Base-by-base conservation (phyloP, 2,113 vertebrate species). In the Colius striatus region DNA sequence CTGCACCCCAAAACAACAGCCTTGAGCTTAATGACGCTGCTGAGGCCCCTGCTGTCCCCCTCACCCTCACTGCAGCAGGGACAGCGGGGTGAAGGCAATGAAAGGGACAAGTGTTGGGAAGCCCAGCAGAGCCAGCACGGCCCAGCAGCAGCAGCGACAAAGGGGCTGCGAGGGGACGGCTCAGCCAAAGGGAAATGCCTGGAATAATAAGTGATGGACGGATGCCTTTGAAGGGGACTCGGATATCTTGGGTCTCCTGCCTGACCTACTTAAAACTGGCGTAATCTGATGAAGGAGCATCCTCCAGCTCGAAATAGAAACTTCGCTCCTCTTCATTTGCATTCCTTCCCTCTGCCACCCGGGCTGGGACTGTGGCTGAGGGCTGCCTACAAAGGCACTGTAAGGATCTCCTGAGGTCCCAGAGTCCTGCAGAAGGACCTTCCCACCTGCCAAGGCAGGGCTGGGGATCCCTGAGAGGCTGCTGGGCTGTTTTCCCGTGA, bases 201-300 rank as follows among this genome's bases (percentile, higher is more conserved):
- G 63, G 96, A 96, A 97, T 97, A 94, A 86, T 91, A 96, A 97
- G 86, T 95, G 95, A 90, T 15, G 65, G 95, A 60, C 19, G 47
- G 92, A 68, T 90, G 97, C 93, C 92, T 97, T 94, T 94, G 96
- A 97, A 96, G 94, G 93, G 94, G 92, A 95, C 92, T 85, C 6
- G 6, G 88, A 91, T 70, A 84, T 87, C 85, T 88, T 21, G 79
- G 95, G 95, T 96, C 91, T 95, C 87, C 92, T 1, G 77, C 94
- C 82, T 97, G 96, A 97, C 96, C 96, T 96, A 96, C 92, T 97
- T 96, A 96, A 97, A 86, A 71, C 91, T 5, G 21, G 30, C 5
- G 4, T 93, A 90, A 94, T 93, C 91, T 94, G 94, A 96, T 94
- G 86, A 58, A 92, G 94, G 95, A 97, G 84, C 80, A 57, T 67